Percentiles rank a stretch among this genome's conserved stretches.
These are phyloP conservation scores for Eupithecia subumbrata DNA, from an alignment of 2,888 invertebrate species.

Conservation along the genomic window DNA sequence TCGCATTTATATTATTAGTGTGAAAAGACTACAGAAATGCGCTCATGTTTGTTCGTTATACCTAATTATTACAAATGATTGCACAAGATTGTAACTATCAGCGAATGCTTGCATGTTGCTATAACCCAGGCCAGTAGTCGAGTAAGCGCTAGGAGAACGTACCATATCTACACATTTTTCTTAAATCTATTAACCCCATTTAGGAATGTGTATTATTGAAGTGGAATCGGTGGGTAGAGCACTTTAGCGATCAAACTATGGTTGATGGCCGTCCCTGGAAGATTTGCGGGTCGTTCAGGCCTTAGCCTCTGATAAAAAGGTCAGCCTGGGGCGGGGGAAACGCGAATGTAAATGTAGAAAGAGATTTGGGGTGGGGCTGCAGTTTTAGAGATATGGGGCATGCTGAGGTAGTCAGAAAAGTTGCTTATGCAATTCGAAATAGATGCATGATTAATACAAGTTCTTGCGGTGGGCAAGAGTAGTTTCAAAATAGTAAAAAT, in stretches of 20 bases:
- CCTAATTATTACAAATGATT: too few species aligned
- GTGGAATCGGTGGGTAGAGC: constrained; percentile 27
- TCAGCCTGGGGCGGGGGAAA: constrained; percentile 52
- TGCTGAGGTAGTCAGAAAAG: background rate
- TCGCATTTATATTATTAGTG: too few species aligned
- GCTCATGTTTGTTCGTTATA: too few species aligned
- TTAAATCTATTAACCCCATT: background rate
- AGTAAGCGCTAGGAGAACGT: too few species aligned
- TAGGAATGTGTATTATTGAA: constrained; percentile 11
- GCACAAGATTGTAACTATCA: too few species aligned
- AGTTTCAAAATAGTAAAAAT: background rate
- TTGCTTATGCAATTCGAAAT: background rate
- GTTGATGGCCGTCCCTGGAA: constrained; percentile 48
- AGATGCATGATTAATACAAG: background rate
- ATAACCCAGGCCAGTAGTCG: too few species aligned
- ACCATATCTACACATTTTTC: too few species aligned
- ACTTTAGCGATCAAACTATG: constrained; percentile 46
- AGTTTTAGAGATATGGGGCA: constrained; percentile 19
- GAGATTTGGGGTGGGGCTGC: constrained; percentile 42
- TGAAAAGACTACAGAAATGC: too few species aligned
- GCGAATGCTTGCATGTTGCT: too few species aligned
- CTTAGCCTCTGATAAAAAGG: constrained; percentile 62
- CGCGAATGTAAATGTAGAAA: constrained; percentile 64
- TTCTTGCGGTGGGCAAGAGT: background rate
- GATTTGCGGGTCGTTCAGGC: constrained; percentile 56